phyloP scores from a whole-genome alignment of 2,113 vertebrate species.

The Leucoraja erinaceus region DNA sequence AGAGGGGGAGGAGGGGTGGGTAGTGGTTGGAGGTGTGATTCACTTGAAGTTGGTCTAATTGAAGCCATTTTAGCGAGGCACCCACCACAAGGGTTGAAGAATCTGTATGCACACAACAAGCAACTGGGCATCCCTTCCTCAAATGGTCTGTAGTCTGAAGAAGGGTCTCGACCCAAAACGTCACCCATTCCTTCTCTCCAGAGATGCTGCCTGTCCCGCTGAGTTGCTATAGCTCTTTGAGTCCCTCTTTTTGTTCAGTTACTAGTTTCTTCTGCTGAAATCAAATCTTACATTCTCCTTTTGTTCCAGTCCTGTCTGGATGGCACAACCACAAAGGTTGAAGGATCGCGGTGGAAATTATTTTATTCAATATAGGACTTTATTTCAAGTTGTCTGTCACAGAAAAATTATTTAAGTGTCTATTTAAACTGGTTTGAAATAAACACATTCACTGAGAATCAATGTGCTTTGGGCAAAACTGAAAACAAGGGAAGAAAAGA shows the following conservation, averaged over 20 bases:
- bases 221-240: too few relatives aligned
- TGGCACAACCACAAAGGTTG: not conserved
- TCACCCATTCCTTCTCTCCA: too few relatives aligned
- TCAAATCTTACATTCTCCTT: constrained; percentile 13
- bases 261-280: not conserved
- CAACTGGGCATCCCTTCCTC: not conserved
- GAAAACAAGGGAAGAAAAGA: not conserved
- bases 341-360: constrained; percentile 12
- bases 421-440: constrained; percentile 30
- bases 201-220: too few relatives aligned
- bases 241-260: not conserved
- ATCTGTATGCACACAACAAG: not conserved
- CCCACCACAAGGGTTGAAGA: not conserved
- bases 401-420: constrained; percentile 5
- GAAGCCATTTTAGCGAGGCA: not conserved
- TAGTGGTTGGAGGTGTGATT: too few relatives aligned
- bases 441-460: constrained; percentile 23
- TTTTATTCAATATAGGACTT: not conserved
- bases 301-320: constrained; percentile 2
- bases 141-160: not conserved
- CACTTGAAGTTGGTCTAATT: not conserved
- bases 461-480: constrained; percentile 23
- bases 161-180: not conserved
- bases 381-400: constrained; percentile 22
- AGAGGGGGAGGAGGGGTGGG: too few relatives aligned